phyloP scores from a whole-genome alignment of 2,797 vertebrate genomes.

The Neosalanx taihuensis region DNA sequence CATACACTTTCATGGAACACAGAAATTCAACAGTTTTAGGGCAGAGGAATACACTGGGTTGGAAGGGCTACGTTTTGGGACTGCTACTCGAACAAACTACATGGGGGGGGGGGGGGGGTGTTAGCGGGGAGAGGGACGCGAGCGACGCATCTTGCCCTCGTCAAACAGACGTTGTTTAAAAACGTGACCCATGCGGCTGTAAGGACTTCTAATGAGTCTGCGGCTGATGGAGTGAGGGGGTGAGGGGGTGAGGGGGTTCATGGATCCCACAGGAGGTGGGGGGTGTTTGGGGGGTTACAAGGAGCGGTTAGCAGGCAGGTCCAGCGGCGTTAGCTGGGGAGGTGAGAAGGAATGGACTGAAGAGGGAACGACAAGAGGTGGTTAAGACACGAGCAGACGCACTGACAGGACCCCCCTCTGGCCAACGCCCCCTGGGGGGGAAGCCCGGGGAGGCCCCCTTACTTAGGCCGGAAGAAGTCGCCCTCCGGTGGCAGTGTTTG shows the following conservation, averaged over 20 bases:
- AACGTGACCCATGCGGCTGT: too few relatives aligned
- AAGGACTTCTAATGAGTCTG: too few relatives aligned
- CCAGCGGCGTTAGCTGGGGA: constrained; percentile 37
- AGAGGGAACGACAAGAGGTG: constrained; percentile 47
- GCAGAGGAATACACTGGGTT: not conserved
- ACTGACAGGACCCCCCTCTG: constrained; percentile 32
- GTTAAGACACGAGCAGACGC: constrained; percentile 20
- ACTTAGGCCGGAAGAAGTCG: constrained; percentile 79
- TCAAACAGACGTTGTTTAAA: too few relatives aligned
- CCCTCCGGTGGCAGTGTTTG: constrained; percentile 74
- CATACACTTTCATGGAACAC: not conserved
- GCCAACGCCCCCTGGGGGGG: not conserved
- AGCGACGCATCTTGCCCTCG: not conserved
- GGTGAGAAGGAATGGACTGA: not conserved
- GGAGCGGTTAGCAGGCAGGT: constrained; percentile 35
- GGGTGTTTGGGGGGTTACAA: not conserved
- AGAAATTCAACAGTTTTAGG: not conserved
- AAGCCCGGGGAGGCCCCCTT: constrained; percentile 53
- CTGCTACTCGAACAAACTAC: not conserved
- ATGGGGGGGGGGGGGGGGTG: constrained; percentile 4
- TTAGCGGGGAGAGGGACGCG: constrained; percentile 21
- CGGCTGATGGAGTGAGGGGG: too few relatives aligned
- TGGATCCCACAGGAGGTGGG: too few relatives aligned
- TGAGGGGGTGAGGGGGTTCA: too few relatives aligned
- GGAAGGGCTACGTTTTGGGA: not conserved